Conservation (phyloP, 2,113 vertebrate species). For the Rhinoderma darwinii region DNA sequence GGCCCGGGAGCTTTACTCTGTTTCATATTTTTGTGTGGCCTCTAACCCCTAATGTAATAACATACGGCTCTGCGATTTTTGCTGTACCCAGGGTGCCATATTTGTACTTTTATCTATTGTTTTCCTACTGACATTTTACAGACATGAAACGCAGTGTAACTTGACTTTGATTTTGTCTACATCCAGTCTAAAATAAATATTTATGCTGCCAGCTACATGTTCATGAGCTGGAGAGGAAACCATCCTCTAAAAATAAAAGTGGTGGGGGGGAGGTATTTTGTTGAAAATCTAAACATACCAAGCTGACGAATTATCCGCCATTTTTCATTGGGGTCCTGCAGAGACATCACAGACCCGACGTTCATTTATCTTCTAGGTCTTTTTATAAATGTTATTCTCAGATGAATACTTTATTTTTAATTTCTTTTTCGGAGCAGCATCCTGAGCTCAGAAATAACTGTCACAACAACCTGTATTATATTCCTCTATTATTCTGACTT, state of each 20-base stretch:
- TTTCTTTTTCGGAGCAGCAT: not conserved
- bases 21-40: too few relatives aligned
- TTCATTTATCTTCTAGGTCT: not conserved
- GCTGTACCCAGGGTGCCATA: not conserved
- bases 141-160: not conserved
- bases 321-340: not conserved
- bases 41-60: not conserved
- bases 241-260: conserved; percentile 8
- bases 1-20: too few relatives aligned
- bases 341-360: not conserved
- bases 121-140: not conserved
- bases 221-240: conserved; percentile 13
- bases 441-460: not conserved
- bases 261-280: not conserved
- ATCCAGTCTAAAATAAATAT: not conserved
- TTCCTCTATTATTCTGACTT: not conserved
- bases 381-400: conserved; percentile 18
- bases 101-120: conserved; percentile 16
- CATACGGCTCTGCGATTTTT: not conserved
- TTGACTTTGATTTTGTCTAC: not conserved
- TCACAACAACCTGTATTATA: not conserved
- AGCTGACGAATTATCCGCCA: not conserved
- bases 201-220: conserved; percentile 7
- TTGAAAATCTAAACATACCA: conserved; percentile 13
- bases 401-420: conserved; percentile 3